Evolutionary conservation across 2,888 invertebrate species (phyloP), one percentile per base, ranked within the genome.

Genomic region (Aplocera efformata): DNA sequence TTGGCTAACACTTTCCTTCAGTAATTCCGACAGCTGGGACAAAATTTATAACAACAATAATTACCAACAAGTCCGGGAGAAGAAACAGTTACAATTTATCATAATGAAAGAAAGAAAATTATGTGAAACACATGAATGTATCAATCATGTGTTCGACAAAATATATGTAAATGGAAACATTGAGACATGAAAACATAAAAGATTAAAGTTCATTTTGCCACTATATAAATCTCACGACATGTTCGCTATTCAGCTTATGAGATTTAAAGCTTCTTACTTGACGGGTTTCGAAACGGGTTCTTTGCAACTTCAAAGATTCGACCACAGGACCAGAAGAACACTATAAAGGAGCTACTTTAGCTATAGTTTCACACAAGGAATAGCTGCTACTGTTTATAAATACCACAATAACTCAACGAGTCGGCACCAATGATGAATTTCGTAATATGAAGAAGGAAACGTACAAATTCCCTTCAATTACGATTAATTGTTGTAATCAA

Each of bases 401-500:
- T 45, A 36, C 17, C 9, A 30, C 26, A 30, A 37, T 40, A 30
- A 41, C 32, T 28, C 28, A 32, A 33, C 32, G 36, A 23, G 44
- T 32, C 36, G 32, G 32, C 32, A 27, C 7, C 50, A 42, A 40
- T 56, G 53, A 50, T 35, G 50, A 50, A 52, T 56, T 57, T 53
- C 53, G 48, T 59, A 54, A 63, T 52, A 59, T 58, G 54, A 53
- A 66, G 67, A 74, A 80, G 82, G 80, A 82, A 80, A 76, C 69
- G 57, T 64, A 75, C 72, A 57, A 76, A 85, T 86, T 81, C 85
- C 80, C 49, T 64, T 69, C 83, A 86, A 86, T 86, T 86, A 83
- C 75, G 63, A 79, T 82, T 86, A 86, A 85, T 86, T 86, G 84
- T 75, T 59, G 79, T 81, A 83, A 86, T 86, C 79, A 83, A 83